A percentile compares a stretch with the other conserved stretches of the same genome.
Evolutionary conservation across 2,797 vertebrate species (phyloP).

Genomic region (Helicolenus hilgendorfi): DNA sequence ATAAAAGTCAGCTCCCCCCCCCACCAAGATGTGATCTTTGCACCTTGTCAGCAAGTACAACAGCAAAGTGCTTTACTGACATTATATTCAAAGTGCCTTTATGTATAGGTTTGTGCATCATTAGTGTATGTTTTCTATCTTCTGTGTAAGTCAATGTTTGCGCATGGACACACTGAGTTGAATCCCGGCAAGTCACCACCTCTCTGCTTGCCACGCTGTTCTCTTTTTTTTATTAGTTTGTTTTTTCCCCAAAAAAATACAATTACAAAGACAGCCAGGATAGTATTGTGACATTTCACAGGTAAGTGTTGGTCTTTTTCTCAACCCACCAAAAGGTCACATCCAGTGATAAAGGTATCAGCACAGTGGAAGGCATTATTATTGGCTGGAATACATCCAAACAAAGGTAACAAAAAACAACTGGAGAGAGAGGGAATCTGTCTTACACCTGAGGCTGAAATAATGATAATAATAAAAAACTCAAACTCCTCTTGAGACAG

Average conservation of each 20-base stretch:
- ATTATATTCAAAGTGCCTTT: no score
- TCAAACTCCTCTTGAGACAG: conserved; percentile 24
- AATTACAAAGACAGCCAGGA: conserved; percentile 55
- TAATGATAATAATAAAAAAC: neutral
- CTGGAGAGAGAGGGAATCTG: neutral
- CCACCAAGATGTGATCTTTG: no score
- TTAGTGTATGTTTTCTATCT: no score
- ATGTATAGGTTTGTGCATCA: no score
- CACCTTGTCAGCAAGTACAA: no score
- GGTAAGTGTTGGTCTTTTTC: conserved; percentile 60
- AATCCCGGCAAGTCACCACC: neutral
- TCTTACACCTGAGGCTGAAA: conserved; percentile 2
- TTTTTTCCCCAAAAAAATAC: conserved; percentile 21
- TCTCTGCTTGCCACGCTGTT: neutral
- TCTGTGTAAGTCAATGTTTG: neutral
- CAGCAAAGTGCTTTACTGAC: no score
- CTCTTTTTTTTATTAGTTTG: neutral
- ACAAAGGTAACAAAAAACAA: neutral
- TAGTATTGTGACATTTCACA: conserved; percentile 74
- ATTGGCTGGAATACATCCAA: conserved; percentile 49
- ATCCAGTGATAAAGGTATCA: conserved; percentile 43
- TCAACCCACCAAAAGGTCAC: conserved; percentile 70
- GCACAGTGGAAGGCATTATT: conserved; percentile 32
- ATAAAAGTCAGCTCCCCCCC: no score
- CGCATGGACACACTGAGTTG: neutral